Conservation (phyloP, 2,113 vertebrate species). For the Myanophis thanlyinensis region DNA sequence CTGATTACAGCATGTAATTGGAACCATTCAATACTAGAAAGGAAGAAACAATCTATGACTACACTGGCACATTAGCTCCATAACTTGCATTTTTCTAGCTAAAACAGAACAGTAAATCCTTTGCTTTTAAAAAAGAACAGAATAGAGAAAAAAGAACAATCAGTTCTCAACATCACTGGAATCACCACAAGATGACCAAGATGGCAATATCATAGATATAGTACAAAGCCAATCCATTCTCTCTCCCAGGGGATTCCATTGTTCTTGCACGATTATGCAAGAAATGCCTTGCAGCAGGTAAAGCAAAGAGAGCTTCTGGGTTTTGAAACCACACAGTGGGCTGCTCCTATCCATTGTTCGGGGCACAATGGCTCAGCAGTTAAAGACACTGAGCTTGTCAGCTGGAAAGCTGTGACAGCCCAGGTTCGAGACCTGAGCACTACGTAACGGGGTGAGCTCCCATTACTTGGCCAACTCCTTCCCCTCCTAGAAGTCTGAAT, state of each 20-base stretch:
- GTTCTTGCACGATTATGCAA: background rate
- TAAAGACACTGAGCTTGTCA: background rate
- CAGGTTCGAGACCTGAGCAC: background rate
- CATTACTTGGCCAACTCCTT: background rate
- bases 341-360: background rate
- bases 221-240: background rate
- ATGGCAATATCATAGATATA: background rate
- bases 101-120: background rate
- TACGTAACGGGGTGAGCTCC: background rate
- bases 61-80: background rate
- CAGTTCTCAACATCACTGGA: background rate
- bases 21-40: background rate
- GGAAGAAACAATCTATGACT: background rate
- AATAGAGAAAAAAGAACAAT: background rate
- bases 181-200: background rate
- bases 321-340: background rate
- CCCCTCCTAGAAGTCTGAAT: background rate
- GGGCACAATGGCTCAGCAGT: background rate
- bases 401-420: background rate
- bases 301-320: background rate
- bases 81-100: background rate
- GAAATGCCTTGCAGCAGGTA: background rate
- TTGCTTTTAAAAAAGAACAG: background rate
- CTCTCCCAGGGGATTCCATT: background rate
- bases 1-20: background rate